Evolutionary conservation across 1,140 invertebrate species (phyloP).

Genomic region (Meteorus sp.): DNA sequence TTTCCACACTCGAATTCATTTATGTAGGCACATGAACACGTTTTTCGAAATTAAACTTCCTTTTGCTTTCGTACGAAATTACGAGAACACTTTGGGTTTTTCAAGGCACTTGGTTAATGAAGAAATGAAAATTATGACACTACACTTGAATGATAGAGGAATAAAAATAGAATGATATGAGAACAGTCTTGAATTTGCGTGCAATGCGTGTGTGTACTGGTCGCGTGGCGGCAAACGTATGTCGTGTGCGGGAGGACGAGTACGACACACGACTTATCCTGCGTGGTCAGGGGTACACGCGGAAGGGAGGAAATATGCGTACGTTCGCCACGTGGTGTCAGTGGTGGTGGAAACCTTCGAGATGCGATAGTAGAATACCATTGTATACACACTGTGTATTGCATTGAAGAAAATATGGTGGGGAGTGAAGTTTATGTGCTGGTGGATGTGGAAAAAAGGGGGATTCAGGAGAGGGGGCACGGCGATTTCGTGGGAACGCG

Average conservation of each 20-base stretch:
- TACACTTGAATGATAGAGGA: background rate
- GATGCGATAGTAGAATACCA: too few relatives aligned
- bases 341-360: conserved; percentile 26
- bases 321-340: conserved; percentile 27
- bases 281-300: conserved; percentile 28
- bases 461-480: conserved; percentile 23
- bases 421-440: background rate
- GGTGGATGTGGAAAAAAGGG: conserved; percentile 4
- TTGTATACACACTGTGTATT: background rate
- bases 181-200: background rate
- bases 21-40: too few relatives aligned
- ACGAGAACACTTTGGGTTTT: too few relatives aligned
- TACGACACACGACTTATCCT: conserved; percentile 54
- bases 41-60: too few relatives aligned
- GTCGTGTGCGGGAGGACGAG: conserved; percentile 57
- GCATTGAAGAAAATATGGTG: background rate
- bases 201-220: conserved; percentile 46
- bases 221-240: conserved; percentile 60
- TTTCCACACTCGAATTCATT: too few relatives aligned
- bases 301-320: conserved; percentile 34
- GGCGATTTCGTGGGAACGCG: conserved; percentile 55
- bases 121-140: too few relatives aligned
- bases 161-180: background rate
- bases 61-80: too few relatives aligned
- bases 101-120: too few relatives aligned